phyloP scores from a whole-genome alignment of 1,140 invertebrate species.

The Bombus terrestris region DNA sequence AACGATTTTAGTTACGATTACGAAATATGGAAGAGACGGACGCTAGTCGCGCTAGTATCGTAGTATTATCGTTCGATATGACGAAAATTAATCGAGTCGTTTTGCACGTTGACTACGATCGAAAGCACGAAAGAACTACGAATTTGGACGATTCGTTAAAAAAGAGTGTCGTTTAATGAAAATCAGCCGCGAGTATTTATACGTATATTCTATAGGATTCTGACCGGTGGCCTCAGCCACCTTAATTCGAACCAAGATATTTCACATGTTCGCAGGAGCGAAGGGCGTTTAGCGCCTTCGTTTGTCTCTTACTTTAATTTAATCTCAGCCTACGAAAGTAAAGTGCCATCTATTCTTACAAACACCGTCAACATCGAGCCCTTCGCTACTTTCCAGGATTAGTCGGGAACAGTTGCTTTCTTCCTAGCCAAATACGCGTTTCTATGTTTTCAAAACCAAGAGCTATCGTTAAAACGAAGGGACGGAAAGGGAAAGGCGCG shows the following conservation, averaged over 20 bases:
- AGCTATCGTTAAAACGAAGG: background rate
- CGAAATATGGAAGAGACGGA: background rate
- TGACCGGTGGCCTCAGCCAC: slow-evolving; percentile 6
- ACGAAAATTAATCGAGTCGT: background rate
- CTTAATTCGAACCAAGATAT: slow-evolving; percentile 74
- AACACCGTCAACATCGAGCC: slow-evolving; percentile 19
- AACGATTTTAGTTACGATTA: background rate
- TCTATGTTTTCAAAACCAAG: background rate
- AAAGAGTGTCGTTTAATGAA: background rate
- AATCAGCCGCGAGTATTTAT: slow-evolving; percentile 48
- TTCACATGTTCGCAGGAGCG: slow-evolving; percentile 60
- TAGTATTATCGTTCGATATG: background rate
- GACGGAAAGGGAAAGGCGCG: slow-evolving; percentile 30
- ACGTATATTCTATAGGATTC: slow-evolving; percentile 53
- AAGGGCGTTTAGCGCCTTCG: slow-evolving; percentile 53
- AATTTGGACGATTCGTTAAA: background rate
- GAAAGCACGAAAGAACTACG: background rate
- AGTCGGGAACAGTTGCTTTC: too few species aligned
- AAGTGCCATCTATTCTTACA: slow-evolving; percentile 70
- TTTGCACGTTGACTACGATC: background rate
- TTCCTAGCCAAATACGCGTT: background rate
- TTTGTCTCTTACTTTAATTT: slow-evolving; percentile 73
- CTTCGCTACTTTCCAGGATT: background rate
- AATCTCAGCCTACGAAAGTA: slow-evolving; percentile 65
- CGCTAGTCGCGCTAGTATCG: too few species aligned